Base-by-base conservation (phyloP, 1,140 invertebrate genomes). In the Sminthurinus signatus region DNA sequence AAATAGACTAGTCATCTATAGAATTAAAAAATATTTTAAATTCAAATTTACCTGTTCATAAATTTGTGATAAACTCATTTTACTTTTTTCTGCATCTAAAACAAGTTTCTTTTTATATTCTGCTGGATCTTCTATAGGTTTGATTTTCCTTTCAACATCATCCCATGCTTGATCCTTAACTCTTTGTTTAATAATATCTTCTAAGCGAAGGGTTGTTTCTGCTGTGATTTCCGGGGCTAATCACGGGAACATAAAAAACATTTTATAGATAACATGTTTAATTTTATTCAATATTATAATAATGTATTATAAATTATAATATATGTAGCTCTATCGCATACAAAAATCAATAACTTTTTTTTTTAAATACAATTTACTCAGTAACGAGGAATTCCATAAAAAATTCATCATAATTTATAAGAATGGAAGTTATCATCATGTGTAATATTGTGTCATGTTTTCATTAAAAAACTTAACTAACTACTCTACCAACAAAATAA, bases 81-180 rank as follows among this genome's bases (percentile, higher is more conserved):
- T 97, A 69, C 93, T 96, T 74, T 99, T 98, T 74, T 96, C 91
- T 73, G 96, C 91, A 77, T 98, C 88, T 23, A 99, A 76, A 0
- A 93, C 83, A 42, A 96, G 79, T 71, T 89, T 84, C 73, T 97
- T 97, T 73, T 93, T 94, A 74, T 88, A 97, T 68, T 92, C 87
- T 50, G 87, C 79, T 21, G 89, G 85, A 52, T 90, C 86, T 62
- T 93, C 86, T 0, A 88, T 83, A 2, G 88, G 87, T 75, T 94
- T 95, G 17, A 88, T 82, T 81, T 96, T 98, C 50, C 87, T 83
- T 68, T 86, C 86, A 0, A 97, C 93, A 80, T 98, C 94, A 78
- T 98, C 94, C 86, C 89, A 99, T 0, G 87, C 86, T 81, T 91
- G 87, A 74, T 98, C 92, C 76, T 94, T 96, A 14, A 98, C 91